A percentile compares a stretch with the other conserved stretches of the same genome.
Evolutionary conservation across 2,888 invertebrate genomes (phyloP).

Genomic region (Folsomia manolachei): DNA sequence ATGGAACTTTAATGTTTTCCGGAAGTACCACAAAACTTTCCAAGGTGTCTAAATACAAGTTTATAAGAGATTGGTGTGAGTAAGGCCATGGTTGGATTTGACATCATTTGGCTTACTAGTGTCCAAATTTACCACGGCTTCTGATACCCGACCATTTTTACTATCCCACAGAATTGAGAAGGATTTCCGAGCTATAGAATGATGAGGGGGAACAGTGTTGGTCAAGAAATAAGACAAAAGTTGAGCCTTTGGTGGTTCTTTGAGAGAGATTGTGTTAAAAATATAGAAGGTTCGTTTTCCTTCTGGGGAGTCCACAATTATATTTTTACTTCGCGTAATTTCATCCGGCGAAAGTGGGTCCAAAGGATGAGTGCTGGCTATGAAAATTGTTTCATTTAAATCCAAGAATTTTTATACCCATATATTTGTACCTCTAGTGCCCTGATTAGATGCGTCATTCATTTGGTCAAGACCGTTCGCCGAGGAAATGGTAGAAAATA

Average conservation of each 20-base stretch:
- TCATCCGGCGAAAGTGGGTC: background rate
- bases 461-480: no score
- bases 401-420: no score
- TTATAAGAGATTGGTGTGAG: no score
- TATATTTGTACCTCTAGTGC: no score
- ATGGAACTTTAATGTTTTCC: background rate
- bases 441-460: no score
- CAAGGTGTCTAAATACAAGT: background rate
- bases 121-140: background rate
- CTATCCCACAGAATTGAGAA: background rate
- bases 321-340: background rate
- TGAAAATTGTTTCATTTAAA: no score
- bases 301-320: background rate
- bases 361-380: no score
- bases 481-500: no score
- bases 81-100: no score
- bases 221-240: constrained; percentile 19
- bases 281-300: background rate
- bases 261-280: constrained; percentile 20
- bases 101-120: background rate
- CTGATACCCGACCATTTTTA: background rate
- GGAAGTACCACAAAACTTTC: background rate
- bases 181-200: background rate
- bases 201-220: background rate
- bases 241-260: constrained; percentile 27